Evolutionary conservation across 2,797 vertebrate genomes (phyloP).

Genomic region (Bradypus variegatus): DNA sequence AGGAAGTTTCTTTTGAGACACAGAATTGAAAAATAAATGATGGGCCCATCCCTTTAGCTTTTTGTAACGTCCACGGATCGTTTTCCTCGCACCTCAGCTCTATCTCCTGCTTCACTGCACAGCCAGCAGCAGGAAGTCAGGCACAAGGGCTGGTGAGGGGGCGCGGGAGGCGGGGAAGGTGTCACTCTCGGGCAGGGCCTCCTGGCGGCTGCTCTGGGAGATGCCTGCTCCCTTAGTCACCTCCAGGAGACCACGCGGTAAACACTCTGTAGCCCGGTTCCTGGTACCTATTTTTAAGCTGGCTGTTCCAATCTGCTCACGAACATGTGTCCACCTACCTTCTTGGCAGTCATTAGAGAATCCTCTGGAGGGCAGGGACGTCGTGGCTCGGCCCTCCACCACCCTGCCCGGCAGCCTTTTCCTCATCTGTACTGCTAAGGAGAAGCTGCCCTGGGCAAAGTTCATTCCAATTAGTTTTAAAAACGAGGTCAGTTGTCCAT

Average conservation of each 20-base stretch:
- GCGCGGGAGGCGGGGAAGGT: neutral
- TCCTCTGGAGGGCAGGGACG: neutral
- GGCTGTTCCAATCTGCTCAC: neutral
- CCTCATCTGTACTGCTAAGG: neutral
- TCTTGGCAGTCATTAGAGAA: neutral
- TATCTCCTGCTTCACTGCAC: neutral
- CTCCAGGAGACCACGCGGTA: constrained; percentile 23
- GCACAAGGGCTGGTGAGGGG: neutral
- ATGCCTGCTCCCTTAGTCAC: constrained; percentile 45
- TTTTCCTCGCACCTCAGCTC: fast-evolving
- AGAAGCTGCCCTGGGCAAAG: neutral
- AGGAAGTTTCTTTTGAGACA: neutral
- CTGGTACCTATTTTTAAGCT: constrained; percentile 37
- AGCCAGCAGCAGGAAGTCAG: neutral
- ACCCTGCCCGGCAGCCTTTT: neutral
- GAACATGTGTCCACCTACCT: neutral
- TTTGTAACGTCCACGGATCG: fast-evolving
- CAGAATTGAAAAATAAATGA: neutral
- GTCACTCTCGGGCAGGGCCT: neutral
- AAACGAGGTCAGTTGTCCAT: neutral
- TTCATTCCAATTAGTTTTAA: neutral
- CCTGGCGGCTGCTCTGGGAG: neutral
- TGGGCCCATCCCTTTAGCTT: neutral
- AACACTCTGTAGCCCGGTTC: constrained; percentile 28
- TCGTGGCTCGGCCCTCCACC: neutral